Base-by-base conservation (phyloP, 2,113 vertebrate genomes). In the Chauna torquata region DNA sequence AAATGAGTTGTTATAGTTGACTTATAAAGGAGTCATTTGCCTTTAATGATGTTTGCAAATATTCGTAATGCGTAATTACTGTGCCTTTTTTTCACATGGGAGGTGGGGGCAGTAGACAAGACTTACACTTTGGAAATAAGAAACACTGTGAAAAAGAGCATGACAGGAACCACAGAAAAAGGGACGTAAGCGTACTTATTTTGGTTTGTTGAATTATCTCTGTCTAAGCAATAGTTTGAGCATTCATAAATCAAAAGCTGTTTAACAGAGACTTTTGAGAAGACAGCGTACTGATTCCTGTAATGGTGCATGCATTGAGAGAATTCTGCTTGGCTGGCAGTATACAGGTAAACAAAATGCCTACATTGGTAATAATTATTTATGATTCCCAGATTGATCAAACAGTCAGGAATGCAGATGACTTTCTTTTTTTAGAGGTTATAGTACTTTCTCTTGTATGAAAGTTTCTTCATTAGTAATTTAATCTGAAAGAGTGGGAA, bases 1-100 rank as follows among this genome's bases (percentile, higher is more conserved):
- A 83, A 76, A 9, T 2, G 3, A 80, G 42, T 72, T 61, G n/a
- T 76, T 83, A 34, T 7, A 78, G 36, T 64, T 6, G 57, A 64
- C 62, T 76, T 94, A 66, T 91, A 79, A 91, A 79, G 66, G 82
- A 79, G 23, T 96, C 72, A 91, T 95, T 92, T 95, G 74, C 61
- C 49, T 96, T 93, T 86, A 91, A 62, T 0, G 2, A 40, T 59
- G 28, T 77, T 90, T 79, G 57, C 68, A 84, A 88, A 69, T 87
- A 66, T 36, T 80, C 45, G 32, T 38, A 59, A n/a, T 36, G 32
- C 22, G 20, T 55, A 32, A 40, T 85, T 22, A 9, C 11, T 9
- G 49, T 76, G 64, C 47, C 7, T 42, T 91, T 76, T n/a, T 42
- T 81, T 49, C 7, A 52, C 49, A 3, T 32, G 59, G 44, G 64